These are phyloP conservation scores for Halcyon smyrnensis DNA, from an alignment of 2,797 vertebrate genomes.

Conservation along the genomic window DNA sequence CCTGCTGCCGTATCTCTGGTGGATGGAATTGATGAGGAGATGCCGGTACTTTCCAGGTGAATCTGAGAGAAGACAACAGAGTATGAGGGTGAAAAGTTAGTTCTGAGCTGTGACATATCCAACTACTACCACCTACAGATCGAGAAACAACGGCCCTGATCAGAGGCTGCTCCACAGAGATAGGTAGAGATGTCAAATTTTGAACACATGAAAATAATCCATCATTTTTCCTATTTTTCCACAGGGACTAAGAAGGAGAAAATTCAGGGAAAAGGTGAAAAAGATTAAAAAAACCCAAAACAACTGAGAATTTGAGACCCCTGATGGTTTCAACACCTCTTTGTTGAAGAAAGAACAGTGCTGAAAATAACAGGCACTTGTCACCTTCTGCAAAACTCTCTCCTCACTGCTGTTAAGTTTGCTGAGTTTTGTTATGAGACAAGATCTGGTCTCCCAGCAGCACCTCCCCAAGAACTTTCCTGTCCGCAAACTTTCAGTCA, in stretches of 20 bases:
- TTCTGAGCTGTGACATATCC: background rate
- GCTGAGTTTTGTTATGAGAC: background rate
- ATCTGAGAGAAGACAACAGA: conserved; percentile 73
- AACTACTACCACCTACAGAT: background rate
- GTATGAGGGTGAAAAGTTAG: background rate
- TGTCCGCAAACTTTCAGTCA: background rate
- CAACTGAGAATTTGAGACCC: background rate
- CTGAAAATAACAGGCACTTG: background rate
- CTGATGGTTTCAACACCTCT: background rate
- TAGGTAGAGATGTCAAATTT: background rate
- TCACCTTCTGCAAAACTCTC: background rate
- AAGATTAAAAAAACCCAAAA: too few species aligned
- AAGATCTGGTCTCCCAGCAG: background rate
- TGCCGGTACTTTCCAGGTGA: conserved; percentile 74
- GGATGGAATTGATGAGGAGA: conserved; percentile 61
- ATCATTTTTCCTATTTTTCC: background rate
- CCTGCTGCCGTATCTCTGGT: conserved; percentile 67
- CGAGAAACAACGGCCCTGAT: background rate
- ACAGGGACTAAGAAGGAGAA: background rate
- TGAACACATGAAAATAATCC: background rate
- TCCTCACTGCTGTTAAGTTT: background rate
- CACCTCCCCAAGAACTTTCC: background rate
- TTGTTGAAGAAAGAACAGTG: background rate
- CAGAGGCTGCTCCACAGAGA: background rate
- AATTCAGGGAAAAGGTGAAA: background rate